Evolutionary conservation across 1,140 invertebrate species (phyloP), one percentile per base, ranked within the genome.

Genomic region (Drosophila kanapiae): DNA sequence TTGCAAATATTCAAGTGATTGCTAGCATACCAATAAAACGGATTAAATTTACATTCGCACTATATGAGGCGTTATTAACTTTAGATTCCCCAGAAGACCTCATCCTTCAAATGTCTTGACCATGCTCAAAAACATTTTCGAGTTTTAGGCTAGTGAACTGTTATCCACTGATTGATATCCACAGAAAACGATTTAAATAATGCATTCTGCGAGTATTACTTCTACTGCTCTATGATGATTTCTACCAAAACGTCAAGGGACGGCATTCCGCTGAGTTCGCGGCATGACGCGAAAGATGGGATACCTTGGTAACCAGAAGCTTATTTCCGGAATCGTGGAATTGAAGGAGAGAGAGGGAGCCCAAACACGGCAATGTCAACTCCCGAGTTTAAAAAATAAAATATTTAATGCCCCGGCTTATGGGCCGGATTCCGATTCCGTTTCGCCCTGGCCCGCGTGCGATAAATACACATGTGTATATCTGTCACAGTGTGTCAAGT

Each of bases 331-430:
- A 6, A 31, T 58, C 48, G n/a, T 4, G 5, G 13, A 7, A 29
- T 29, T 48, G 13, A 14, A 18, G 9, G 13, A 27, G n/a, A 43
- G 43, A 18, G 4, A n/a, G 35, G 14, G 14, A 7, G 18, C 1
- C 29, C 45, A 33, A 40, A 23, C 38, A 23, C 11, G 40, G 18
- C n/a, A 40, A 16, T 16, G 29, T 29, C 13, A n/a, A 16, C 3
- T 4, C 0, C 0, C 10, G 43, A 75, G 58, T 48, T 47, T 14
- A 63, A 53, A 58, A 74, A 53, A 75, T 75, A 37, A 65, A 67
- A 75, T 53, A 75, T 58, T 76, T 76, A 76, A 76, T 67, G 45
- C 72, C 42, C n/a, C 61, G 40, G 72, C 74, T 76, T 58, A 76
- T 37, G 72, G 48, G 37, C 35, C 29, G 53, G 43, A 72, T 71